Evolutionary conservation across 2,113 vertebrate genomes (phyloP).

Genomic region (Cheilinus undulatus): DNA sequence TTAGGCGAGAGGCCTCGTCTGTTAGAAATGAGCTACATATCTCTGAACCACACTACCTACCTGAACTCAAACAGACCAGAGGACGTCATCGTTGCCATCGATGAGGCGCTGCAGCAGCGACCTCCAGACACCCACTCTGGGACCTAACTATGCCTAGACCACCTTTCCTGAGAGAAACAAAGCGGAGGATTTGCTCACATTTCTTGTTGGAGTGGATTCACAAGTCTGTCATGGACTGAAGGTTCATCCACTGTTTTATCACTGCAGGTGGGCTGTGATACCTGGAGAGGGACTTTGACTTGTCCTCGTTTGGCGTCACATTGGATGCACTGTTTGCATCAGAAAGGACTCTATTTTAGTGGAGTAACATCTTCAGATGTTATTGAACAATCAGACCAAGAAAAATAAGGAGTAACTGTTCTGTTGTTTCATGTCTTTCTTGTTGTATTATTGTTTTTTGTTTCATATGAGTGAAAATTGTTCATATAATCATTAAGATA

Average conservation of each 20-base stretch:
- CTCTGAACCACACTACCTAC: conserved; percentile 64
- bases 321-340: conserved; percentile 13
- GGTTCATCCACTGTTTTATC: conserved; percentile 48
- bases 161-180: conserved; percentile 14
- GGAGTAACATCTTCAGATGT: neutral
- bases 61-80: conserved; percentile 57
- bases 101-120: conserved; percentile 76
- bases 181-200: conserved; percentile 18
- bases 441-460: neutral
- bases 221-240: conserved; percentile 41
- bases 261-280: conserved; percentile 24
- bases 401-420: neutral
- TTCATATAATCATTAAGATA: conserved; percentile 8
- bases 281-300: conserved; percentile 12
- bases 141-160: conserved; percentile 56
- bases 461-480: too few species aligned
- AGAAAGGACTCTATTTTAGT: conserved; percentile 18
- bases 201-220: conserved; percentile 50
- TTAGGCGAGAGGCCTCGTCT: conserved; percentile 56
- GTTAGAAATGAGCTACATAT: conserved; percentile 68
- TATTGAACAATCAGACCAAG: conserved; percentile 6
- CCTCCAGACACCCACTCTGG: conserved; percentile 78
- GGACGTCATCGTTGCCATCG: conserved; percentile 84
- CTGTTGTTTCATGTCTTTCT: neutral
- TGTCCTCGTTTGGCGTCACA: neutral